Evolutionary conservation across 2,888 invertebrate species (phyloP), one percentile per base, ranked within the genome.

Genomic region (Polyommatus icarus): DNA sequence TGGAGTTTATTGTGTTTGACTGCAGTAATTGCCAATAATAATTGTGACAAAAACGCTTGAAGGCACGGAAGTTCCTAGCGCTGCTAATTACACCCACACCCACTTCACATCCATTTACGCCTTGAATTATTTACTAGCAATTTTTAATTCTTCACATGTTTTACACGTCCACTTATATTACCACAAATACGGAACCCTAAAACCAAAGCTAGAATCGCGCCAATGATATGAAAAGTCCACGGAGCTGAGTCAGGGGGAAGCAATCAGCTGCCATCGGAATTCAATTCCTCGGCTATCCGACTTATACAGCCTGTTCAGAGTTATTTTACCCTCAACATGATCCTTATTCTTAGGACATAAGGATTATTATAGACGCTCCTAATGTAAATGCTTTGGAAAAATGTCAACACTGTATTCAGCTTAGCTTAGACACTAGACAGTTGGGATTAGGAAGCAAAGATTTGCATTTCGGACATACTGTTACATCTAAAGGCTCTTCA

Each of bases 211-310:
- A 10, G 72, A 46, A 77, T 77, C 57, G 72, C 59, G 78, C 76
- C 54, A 59, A 72, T 78, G 77, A 81, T 79, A 81, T 81, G 80
- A 79, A 79, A 80, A 78, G 79, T 80, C 81, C 79, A 80, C 77
- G 80, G 71, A 81, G 80, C 84, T 83, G 84, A 84, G 81, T 83
- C 84, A 83, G 84, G 77, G 79, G 81, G 79, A 80, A 83, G 83
- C 84, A 84, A 84, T 85, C 85, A 84, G 81, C 79, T 76, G 81
- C 79, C 78, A 79, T 40, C 80, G 79, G 80, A 82, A 84, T 84
- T 85, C 84, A 83, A 84, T 84, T 85, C 82, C 80, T 80, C 80
- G 79, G 81, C 81, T 81, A 79, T 81, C 79, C 79, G 73, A 77
- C 76, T 79, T 79, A 80, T 77, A 80, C 54, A 54, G 5, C 54